phyloP scores from a whole-genome alignment of 2,113 vertebrate genomes.

The Acinonyx jubatus region DNA sequence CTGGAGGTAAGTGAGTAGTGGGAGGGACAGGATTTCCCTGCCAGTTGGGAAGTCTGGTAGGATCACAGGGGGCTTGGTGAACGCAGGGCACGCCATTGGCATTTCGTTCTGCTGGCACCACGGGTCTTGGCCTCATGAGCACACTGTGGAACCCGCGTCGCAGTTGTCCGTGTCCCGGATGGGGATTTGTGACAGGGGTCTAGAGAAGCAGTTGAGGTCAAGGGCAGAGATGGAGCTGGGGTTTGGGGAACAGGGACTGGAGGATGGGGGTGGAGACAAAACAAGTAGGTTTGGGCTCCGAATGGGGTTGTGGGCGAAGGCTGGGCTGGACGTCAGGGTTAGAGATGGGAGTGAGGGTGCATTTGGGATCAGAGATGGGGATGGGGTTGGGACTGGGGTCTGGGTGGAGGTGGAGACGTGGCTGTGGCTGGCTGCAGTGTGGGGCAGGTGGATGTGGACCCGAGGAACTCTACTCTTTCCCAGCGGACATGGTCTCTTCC shows the following conservation, averaged over 20 bases:
- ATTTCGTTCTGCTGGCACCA: background rate
- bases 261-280: background rate
- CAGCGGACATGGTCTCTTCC: background rate
- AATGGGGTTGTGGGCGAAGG: too few relatives aligned
- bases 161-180: background rate
- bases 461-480: background rate
- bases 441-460: background rate
- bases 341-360: background rate
- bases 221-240: background rate
- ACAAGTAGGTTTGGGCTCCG: background rate
- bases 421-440: fast-evolving
- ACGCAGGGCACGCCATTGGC: fast-evolving
- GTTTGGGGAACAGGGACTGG: background rate
- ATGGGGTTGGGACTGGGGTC: background rate
- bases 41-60: background rate
- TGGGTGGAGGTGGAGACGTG: background rate
- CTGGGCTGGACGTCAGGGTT: background rate
- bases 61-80: background rate
- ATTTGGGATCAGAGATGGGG: background rate
- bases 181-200: background rate
- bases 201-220: too few relatives aligned
- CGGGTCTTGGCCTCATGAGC: background rate
- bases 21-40: background rate
- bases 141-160: background rate
- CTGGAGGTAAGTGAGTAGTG: background rate